These are phyloP conservation scores for Aricia agestis DNA, from an alignment of 1,140 invertebrate genomes.

Conservation along the genomic window DNA sequence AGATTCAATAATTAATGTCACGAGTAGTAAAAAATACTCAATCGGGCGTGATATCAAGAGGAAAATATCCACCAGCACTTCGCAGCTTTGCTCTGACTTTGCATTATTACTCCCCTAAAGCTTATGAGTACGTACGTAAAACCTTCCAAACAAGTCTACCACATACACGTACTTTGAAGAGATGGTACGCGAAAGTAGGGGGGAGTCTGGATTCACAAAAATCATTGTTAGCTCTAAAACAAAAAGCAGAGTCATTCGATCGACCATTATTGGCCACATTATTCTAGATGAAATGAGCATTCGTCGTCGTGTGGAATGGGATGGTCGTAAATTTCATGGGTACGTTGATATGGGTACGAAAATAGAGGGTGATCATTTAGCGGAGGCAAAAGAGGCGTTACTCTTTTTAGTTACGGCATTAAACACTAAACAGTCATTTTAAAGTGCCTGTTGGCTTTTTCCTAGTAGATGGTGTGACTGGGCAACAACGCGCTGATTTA, in stretches of 20 bases:
- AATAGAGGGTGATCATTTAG: constrained; percentile 33
- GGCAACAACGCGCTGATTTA: constrained; percentile 31
- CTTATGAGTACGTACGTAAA: constrained; percentile 26
- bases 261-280: constrained; percentile 25
- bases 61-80: constrained; percentile 24
- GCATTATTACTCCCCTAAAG: constrained; percentile 23
- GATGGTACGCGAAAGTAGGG: constrained; percentile 25
- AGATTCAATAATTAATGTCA: constrained; percentile 12
- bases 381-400: constrained; percentile 47
- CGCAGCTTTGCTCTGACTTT: constrained; percentile 15
- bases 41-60: constrained; percentile 4
- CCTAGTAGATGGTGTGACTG: constrained; percentile 24
- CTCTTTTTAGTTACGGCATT: constrained; percentile 49
- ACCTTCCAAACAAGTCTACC: constrained; percentile 24
- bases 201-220: constrained; percentile 27
- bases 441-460: constrained; percentile 48
- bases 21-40: neutral
- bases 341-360: constrained; percentile 47
- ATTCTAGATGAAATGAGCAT: constrained; percentile 60
- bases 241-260: neutral
- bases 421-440: constrained; percentile 45
- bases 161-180: constrained; percentile 16
- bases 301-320: constrained; percentile 44
- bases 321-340: constrained; percentile 37
- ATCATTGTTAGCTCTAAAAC: constrained; percentile 1